Evolutionary conservation across 1,140 invertebrate genomes (phyloP), one percentile per base, ranked within the genome.

Genomic region (Laodelphax striatellus): DNA sequence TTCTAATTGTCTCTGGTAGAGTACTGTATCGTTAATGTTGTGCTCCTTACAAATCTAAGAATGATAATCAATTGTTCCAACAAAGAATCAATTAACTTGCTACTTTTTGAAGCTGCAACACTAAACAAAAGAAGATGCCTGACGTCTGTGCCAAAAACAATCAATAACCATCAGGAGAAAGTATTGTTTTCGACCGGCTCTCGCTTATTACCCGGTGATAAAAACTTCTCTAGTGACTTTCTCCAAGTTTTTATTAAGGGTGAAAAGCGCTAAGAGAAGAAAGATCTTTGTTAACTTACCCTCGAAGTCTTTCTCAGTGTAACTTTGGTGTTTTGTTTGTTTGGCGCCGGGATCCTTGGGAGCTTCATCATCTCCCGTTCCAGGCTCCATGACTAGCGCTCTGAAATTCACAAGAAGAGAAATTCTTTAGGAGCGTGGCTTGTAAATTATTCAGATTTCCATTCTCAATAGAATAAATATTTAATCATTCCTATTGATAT

Each of bases 261-360:
- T 11, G 34, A 13, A 38, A 38, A 60, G 28, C n/a, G 14, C 16
- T 17, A 6, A 42, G 43, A 8, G 13, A n/a, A 21, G 14, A 38
- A 38, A 38, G 3, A 38, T 5, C 34, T 11, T 9, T 11, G 34
- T 13, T n/a, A 44, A 62, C 59, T 72, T 75, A 90, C 88, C 88
- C 84, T 92, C 88, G 73, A 87, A 92, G 73, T 92, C 89, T 68
- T 87, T 84, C 71, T 92, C 89, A 53, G 88, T 88, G 73, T 86
- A 92, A 63, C 83, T 84, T 68, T 87, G 85, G 68, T 86, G 84
- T 43, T 80, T 79, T 52, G 81, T 80, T 67, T 87, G 84, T 55
- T 82, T 79, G 42, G 83, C 87, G 22, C 87, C 87, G 16, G 90
- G 90, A 74, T 92, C 89, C 71, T 86, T 87, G 0, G 89, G 85